Base-by-base conservation (phyloP, 2,888 invertebrate species). In the Melipona bicolor region DNA sequence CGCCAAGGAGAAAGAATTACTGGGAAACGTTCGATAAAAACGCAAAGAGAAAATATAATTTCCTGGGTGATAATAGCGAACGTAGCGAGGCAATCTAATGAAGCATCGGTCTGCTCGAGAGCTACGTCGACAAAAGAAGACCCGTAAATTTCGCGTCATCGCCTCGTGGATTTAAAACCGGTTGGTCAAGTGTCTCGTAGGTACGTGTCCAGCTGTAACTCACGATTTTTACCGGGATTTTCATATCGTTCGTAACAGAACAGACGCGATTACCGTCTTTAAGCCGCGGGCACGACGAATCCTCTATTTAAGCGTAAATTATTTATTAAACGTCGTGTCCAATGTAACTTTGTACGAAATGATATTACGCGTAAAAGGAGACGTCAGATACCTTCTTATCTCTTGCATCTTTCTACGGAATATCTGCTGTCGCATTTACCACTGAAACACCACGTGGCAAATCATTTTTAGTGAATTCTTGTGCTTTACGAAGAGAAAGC, bases 131-230 rank as follows among this genome's bases (percentile, higher is more conserved):
- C 88, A 84, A 87, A 69, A 83, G 81, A 77, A 87, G 80, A 74
- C 83, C 85, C 89, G 87, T 87, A 88, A 89, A 89, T 89, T 87
- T 83, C 80, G 73, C 88, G 85, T 89, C 88, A 89, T 86, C 85
- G 86, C 82, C 81, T 75, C 69, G 86, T 88, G 85, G 87, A 89
- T 89, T 89, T 89, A 89, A 89, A 89, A 89, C 89, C 89, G 89
- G 89, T 89, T 89, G 76, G 78, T 77, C 81, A 76, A 81, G 78
- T 72, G 70, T n/a, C 84, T 75, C 54, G 74, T 68, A 74, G 67
- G 36, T 64, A 77, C 78, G 83, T 81, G 84, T 81, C 81, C 87
- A 87, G 83, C 82, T 85, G 82, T 83, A 89, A 81, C 73, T 83
- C 83, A 82, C 73, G 71, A 87, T 84, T 89, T 36, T 87, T 87